Percentiles rank a stretch among this genome's conserved stretches.
Evolutionary conservation across 2,888 invertebrate species (phyloP).

Genomic region (Chydorus sphaericus): DNA sequence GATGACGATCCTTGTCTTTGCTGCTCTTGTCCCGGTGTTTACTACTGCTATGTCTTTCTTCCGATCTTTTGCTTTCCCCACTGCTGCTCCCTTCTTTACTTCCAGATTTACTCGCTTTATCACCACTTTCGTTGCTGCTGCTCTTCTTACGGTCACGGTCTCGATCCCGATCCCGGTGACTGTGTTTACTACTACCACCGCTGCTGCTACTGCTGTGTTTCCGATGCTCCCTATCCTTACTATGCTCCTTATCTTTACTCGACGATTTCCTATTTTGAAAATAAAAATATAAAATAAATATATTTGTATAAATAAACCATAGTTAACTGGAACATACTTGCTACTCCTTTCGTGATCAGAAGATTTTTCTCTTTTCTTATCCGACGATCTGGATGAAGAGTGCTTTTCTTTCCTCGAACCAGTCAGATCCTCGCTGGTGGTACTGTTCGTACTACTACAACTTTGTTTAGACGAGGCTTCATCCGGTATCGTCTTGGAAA

Average conservation of each 20-base stretch:
- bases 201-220: constrained; percentile 9
- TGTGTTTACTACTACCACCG: background rate
- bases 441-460: too few species aligned
- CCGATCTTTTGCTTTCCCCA: too few species aligned
- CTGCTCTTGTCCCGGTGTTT: constrained; percentile 55
- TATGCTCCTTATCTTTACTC: background rate
- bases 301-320: too few species aligned
- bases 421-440: background rate
- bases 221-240: constrained; percentile 8
- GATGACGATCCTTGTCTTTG: constrained; percentile 61
- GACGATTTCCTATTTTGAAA: too few species aligned
- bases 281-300: too few species aligned
- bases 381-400: background rate
- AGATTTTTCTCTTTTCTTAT: background rate
- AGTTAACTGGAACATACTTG: too few species aligned
- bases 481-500: background rate
- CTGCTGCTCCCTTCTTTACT: too few species aligned
- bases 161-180: background rate
- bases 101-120: background rate
- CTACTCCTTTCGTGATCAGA: background rate
- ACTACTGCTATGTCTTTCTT: constrained; percentile 34
- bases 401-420: background rate
- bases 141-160: background rate
- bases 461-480: background rate
- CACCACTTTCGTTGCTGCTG: background rate